Conservation (phyloP, 2,113 vertebrate species). For the Colossoma macropomum region DNA sequence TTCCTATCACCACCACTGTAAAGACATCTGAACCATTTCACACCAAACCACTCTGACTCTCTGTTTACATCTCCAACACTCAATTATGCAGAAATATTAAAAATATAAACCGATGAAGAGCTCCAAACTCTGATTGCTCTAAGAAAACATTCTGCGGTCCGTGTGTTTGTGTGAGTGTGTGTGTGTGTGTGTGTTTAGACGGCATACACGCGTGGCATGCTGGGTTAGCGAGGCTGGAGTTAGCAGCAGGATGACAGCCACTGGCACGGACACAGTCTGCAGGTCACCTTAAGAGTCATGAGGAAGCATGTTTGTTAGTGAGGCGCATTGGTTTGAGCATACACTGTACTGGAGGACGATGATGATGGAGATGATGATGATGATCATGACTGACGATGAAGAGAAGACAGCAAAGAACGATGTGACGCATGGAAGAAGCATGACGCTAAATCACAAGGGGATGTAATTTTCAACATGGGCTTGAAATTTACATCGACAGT, state of each 20-base stretch:
- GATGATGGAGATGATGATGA: slow-evolving; percentile 43
- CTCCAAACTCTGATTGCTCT: too few relatives aligned
- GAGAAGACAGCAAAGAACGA: neutral
- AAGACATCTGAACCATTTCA: too few relatives aligned
- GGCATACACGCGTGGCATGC: slow-evolving; percentile 85
- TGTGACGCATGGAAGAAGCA: slow-evolving; percentile 33
- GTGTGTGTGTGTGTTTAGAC: slow-evolving; percentile 64
- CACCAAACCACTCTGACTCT: too few relatives aligned
- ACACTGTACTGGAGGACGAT: slow-evolving; percentile 30
- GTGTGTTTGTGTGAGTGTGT: slow-evolving; percentile 67
- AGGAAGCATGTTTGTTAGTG: slow-evolving; percentile 72
- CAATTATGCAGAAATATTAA: too few relatives aligned
- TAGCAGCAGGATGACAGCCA: slow-evolving; percentile 29
- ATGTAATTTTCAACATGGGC: slow-evolving; percentile 53
- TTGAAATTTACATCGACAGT: slow-evolving; percentile 54
- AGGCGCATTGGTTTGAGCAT: slow-evolving; percentile 72
- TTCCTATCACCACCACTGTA: too few relatives aligned
- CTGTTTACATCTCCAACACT: too few relatives aligned
- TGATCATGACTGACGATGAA: neutral
- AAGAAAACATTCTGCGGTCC: too few relatives aligned
- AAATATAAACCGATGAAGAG: too few relatives aligned
- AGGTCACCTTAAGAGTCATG: slow-evolving; percentile 68
- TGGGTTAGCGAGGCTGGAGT: slow-evolving; percentile 15
- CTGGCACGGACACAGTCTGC: slow-evolving; percentile 64
- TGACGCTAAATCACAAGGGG: slow-evolving; percentile 15